These are phyloP conservation scores for Tinamus major DNA, from an alignment of 2,797 vertebrate genomes.

Conservation along the genomic window DNA sequence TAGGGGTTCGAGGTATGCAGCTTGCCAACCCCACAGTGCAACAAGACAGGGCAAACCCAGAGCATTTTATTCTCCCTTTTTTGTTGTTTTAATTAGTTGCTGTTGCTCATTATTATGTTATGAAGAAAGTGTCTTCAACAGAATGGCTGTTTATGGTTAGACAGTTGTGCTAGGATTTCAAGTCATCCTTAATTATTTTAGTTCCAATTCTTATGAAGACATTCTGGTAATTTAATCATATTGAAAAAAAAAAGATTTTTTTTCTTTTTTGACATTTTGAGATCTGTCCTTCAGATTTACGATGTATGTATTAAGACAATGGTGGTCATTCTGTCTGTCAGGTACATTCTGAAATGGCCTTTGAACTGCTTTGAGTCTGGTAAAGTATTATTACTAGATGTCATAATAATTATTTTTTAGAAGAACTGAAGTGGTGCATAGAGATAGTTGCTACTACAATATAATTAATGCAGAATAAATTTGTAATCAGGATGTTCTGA, in stretches of 20 bases:
- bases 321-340: background rate
- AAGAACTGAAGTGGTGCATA: background rate
- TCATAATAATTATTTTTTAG: background rate
- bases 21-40: background rate
- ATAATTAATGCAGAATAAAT: slow-evolving; percentile 50
- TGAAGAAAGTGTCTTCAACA: background rate
- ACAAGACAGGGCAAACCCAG: background rate
- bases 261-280: background rate
- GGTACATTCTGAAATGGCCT: background rate
- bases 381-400: background rate
- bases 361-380: background rate
- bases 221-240: background rate
- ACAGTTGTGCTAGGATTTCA: background rate
- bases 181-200: background rate
- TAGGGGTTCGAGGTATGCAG: background rate
- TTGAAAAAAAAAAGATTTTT: background rate
- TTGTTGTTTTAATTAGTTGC: background rate
- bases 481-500: slow-evolving; percentile 63
- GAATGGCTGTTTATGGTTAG: background rate
- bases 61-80: background rate
- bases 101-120: background rate
- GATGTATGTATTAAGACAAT: background rate
- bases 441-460: background rate
- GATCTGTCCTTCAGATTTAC: background rate
- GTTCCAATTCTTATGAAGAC: background rate